Evolutionary conservation across 2,797 vertebrate genomes (phyloP).

Genomic region (Sebastes nivosus): DNA sequence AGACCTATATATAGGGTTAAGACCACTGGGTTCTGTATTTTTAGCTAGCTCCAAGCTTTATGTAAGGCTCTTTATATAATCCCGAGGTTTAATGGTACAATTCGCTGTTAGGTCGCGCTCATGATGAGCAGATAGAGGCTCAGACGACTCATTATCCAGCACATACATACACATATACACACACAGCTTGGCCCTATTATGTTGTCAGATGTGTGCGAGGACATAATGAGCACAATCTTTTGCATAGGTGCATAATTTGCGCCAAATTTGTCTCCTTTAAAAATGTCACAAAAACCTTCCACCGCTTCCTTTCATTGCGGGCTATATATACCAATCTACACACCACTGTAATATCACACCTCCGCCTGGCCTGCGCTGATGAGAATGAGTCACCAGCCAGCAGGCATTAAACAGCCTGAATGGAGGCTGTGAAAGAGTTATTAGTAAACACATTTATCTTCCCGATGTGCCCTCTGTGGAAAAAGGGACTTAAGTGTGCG

Average conservation of each 20-base stretch:
- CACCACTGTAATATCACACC: conserved; percentile 46
- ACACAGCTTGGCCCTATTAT: background rate
- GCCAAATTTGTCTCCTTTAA: conserved; percentile 22
- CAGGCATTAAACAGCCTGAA: conserved; percentile 51
- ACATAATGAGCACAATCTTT: conserved; percentile 21
- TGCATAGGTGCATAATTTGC: conserved; percentile 13
- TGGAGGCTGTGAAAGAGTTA: conserved; percentile 60
- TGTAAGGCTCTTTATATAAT: conserved; percentile 79
- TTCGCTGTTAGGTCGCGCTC: conserved; percentile 44
- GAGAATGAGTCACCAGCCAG: conserved; percentile 67
- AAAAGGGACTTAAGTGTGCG: conserved; percentile 67
- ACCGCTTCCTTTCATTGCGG: conserved; percentile 27
- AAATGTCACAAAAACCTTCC: conserved; percentile 18
- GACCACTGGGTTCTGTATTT: conserved; percentile 66
- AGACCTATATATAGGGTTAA: conserved; percentile 65
- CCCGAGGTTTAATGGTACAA: conserved; percentile 61
- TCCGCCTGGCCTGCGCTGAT: conserved; percentile 37
- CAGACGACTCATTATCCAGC: conserved; percentile 26
- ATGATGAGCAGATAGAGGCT: conserved; percentile 28
- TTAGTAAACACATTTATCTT: conserved; percentile 77
- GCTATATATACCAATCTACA: conserved; percentile 34
- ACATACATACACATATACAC: background rate
- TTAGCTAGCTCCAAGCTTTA: conserved; percentile 71
- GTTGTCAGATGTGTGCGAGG: background rate
- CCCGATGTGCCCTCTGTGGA: conserved; percentile 53